Base-by-base conservation (phyloP, 2,888 invertebrate genomes). In the Sarcophaga caerulescens region DNA sequence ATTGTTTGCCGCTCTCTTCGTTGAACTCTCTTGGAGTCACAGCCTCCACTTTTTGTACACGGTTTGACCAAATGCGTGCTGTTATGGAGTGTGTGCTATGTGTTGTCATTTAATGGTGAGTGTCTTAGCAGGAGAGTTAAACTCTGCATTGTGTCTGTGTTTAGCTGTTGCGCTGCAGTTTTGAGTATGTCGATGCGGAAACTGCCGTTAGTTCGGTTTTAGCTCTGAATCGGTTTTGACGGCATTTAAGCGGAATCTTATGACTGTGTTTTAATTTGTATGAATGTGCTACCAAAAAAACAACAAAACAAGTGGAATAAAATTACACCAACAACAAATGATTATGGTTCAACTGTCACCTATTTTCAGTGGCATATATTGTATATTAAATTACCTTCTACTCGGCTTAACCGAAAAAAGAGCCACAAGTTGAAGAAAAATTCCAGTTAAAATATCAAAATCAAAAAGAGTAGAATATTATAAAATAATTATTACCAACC, bases 161-260 rank as follows among this genome's bases (percentile, higher is more conserved):
- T 70, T 85, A 85, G 85, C 85, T 85, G 85, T 82, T 80, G 87
- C 82, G 77, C 82, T 82, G 87, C 84, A 85, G 75, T 86, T 85
- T 78, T 85, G 87, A 86, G 88, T 69, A 75, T 74, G 85, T 45
- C 77, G 81, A 81, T 87, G 86, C 84, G 84, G 85, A 86, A 88
- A 88, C 68, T 88, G 88, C 88, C 88, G 89, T 91, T 91, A 91
- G 91, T 91, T 91, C 91, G 91, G 91, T 90, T 91, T 91, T 91
- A 91, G 91, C 91, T 91, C 90, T 91, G 91, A 90, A 91, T 89
- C 91, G 90, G 91, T 89, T 89, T 89, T 90, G 91, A 91, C 91
- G 91, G 89, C 82, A 52, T 81, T 52, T 70, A 83, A 82, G 79
- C 79, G 81, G 75, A 85, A 71, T 57, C 73, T 62, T 66, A 83